Base-by-base conservation (phyloP, 2,888 invertebrate genomes). In the Hirtodrosophila alboralis region DNA sequence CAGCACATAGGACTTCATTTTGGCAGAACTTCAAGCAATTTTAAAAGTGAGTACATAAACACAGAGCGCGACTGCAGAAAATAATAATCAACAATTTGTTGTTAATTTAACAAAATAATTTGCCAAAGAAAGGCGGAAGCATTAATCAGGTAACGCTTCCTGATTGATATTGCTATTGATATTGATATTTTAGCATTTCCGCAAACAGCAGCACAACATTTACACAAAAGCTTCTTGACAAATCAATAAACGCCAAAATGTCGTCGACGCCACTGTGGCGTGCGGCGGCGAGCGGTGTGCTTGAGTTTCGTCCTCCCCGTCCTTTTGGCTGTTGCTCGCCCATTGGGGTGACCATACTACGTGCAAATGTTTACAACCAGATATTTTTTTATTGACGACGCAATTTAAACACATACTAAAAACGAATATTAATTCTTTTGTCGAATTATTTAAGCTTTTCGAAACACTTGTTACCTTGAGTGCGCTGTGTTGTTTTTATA, bases 401-500 rank as follows among this genome's bases (percentile, higher is more conserved):
- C 59, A 75, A 67, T 60, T 65, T n/a, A n/a, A n/a, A 58, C 47
- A 60, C 23, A 36, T 58, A 56, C 40, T 10, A 7, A 33, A 54
- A 9, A 59, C 36, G 61, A 62, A 61, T 77, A 59, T 65, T 69
- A 47, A 65, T 70, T 63, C 53, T 56, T 59, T 43, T 36, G 64
- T 65, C 60, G 62, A 57, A 63, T 68, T 36, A 70, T 66, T 70
- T 41, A 69, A 74, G 36, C 34, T 47, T 63, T 62, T 74, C 58
- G 59, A 75, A 74, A 77, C 81, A 80, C 73, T 81, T 84, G 81
- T 78, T 75, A 84, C 81, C 81, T 81, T 81, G 81, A 66, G 73
- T 58, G 16, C 57, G 36, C 30, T 31, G 56, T 43, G 34, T 52
- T 71, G 45, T 61, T 63, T 47, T 47, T 37, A n/a, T n/a, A n/a